A percentile compares a stretch with the other conserved stretches of the same genome.
Evolutionary conservation across 2,113 vertebrate species (phyloP).

Genomic region (Alethe castanea): DNA sequence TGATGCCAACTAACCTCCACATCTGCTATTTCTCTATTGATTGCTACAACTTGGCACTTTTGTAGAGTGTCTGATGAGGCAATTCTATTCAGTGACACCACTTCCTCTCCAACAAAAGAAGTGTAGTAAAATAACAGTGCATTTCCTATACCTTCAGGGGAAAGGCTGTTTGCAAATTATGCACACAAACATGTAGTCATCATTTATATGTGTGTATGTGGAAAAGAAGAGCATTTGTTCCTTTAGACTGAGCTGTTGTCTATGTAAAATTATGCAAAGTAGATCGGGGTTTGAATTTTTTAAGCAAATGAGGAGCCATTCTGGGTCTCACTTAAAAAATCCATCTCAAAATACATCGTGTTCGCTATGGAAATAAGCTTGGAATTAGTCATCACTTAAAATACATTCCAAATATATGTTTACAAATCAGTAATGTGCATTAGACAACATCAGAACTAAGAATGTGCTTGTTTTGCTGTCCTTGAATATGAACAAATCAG

Average conservation of each 20-base stretch:
- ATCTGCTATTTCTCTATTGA: constrained; percentile 74
- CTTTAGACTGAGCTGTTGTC: constrained; percentile 11
- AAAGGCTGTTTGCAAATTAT: constrained; percentile 66
- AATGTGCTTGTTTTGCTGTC: background rate
- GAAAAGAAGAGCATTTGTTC: background rate
- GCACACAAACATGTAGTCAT: constrained; percentile 57
- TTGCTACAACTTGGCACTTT: constrained; percentile 66
- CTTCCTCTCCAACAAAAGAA: constrained; percentile 67
- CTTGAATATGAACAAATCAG: background rate
- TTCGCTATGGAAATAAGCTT: constrained; percentile 13
- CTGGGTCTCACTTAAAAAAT: constrained; percentile 5
- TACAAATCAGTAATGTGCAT: background rate
- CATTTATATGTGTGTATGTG: constrained; percentile 9
- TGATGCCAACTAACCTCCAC: constrained; percentile 73
- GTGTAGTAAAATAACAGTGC: constrained; percentile 59
- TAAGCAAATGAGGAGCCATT: constrained; percentile 32
- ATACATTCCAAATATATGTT: background rate
- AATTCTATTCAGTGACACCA: constrained; percentile 66
- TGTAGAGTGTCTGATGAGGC: constrained; percentile 59
- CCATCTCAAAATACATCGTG: background rate
- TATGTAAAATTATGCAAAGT: constrained; percentile 55
- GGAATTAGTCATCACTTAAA: constrained; percentile 27
- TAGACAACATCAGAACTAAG: background rate
- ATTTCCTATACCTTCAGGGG: constrained; percentile 44
- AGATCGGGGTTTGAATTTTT: constrained; percentile 31